Conservation (phyloP, 2,113 vertebrate genomes). For the Amblyornis subalaris region DNA sequence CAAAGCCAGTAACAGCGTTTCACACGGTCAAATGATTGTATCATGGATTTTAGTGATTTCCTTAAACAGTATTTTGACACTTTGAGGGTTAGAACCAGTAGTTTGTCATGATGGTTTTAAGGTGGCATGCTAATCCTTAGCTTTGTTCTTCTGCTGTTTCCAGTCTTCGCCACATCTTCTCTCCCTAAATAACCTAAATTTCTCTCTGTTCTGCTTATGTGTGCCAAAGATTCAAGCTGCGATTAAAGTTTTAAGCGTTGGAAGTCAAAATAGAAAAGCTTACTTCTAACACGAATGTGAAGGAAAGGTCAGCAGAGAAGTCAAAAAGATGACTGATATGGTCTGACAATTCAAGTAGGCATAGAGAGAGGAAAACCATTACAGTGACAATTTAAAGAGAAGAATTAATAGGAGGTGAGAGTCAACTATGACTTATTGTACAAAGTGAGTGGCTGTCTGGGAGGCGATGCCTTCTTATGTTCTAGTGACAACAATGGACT, state of each 20-base stretch:
- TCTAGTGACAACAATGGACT: not conserved
- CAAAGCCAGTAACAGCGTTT: not conserved
- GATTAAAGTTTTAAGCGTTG: not conserved
- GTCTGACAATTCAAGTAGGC: not conserved
- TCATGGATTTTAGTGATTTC: not conserved
- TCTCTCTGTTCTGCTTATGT: not conserved
- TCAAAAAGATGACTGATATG: not conserved
- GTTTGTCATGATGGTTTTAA: not conserved
- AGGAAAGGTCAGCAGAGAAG: not conserved
- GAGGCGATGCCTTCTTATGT: rapidly evolving
- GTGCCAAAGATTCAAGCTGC: not conserved
- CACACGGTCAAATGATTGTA: not conserved
- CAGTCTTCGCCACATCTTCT: not conserved
- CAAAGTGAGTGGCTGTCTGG: not conserved
- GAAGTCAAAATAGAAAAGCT: not conserved
- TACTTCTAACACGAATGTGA: not conserved
- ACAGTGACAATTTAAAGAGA: not conserved
- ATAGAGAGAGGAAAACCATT: not conserved
- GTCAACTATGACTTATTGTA: not conserved
- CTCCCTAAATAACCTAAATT: not conserved
- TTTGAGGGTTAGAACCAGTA: not conserved
- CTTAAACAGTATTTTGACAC: not conserved
- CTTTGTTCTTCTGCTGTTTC: not conserved
- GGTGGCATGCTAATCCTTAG: not conserved
- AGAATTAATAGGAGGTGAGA: not conserved